Conservation (phyloP, 2,888 invertebrate species). For the Drosophila putrida region DNA sequence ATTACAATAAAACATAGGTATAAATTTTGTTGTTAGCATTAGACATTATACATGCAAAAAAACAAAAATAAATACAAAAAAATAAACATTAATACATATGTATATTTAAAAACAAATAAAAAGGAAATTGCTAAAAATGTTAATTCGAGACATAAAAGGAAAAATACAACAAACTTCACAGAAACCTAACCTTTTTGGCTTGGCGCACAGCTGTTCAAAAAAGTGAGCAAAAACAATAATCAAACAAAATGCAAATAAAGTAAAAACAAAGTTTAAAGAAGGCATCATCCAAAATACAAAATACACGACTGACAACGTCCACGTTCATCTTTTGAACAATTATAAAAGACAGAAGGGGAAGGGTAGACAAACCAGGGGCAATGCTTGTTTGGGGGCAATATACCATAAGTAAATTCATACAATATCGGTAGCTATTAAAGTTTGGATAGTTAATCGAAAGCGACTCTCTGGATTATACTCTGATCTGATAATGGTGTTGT, state of each 20-base stretch:
- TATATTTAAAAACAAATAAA: conserved; percentile 10
- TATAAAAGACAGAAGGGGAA: conserved; percentile 26
- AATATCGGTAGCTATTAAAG: conserved; percentile 5
- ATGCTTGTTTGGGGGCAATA: conserved; percentile 11
- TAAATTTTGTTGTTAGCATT: conserved; percentile 75
- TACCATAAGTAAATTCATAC: not conserved
- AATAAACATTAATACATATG: conserved; percentile 19
- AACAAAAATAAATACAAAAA: conserved; percentile 17
- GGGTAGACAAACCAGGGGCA: conserved; percentile 12
- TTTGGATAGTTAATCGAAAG: not conserved
- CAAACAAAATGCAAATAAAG: not conserved
- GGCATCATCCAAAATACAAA: conserved; percentile 6
- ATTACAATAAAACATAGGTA: conserved; percentile 63
- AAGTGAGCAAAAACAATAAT: conserved; percentile 16
- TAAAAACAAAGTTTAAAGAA: not conserved
- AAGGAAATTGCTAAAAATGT: conserved; percentile 45
- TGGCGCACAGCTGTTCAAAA: conserved; percentile 11
- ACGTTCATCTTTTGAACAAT: conserved; percentile 3
- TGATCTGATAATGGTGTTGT: not conserved
- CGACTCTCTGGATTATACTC: not conserved
- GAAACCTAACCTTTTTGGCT: conserved; percentile 3
- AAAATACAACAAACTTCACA: conserved; percentile 23
- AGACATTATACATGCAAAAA: conserved; percentile 43
- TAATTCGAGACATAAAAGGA: conserved; percentile 31
- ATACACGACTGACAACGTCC: conserved; percentile 20